Conservation (phyloP, 2,888 invertebrate species). For the Scaptodrosophila latifasciaeformis region DNA sequence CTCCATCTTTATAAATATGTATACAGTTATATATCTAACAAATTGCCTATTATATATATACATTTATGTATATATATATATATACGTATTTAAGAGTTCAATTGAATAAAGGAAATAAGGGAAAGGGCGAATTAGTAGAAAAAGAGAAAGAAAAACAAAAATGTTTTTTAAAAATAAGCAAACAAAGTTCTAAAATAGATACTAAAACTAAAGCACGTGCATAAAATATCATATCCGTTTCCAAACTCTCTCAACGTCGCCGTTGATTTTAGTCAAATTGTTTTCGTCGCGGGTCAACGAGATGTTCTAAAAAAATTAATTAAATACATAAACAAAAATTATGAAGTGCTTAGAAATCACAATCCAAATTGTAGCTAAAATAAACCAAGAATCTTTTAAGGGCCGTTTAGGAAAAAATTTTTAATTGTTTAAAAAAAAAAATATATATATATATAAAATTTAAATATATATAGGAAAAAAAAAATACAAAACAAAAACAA, state of each 20-base stretch:
- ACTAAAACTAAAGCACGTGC: too few species aligned
- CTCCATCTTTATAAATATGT: conserved; percentile 10
- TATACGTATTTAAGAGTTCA: conserved; percentile 13
- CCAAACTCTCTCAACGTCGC: conserved; percentile 52
- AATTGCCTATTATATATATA: conserved; percentile 28
- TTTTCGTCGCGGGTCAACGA: conserved; percentile 28
- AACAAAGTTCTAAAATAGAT: conserved; percentile 42
- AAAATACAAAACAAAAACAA: conserved; percentile 13
- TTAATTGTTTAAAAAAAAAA: conserved; percentile 18
- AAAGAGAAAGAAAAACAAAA: conserved; percentile 29
- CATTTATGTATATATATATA: conserved; percentile 15
- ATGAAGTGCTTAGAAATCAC: conserved; percentile 7
- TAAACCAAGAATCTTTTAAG: conserved; percentile 42
- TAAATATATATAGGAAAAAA: conserved; percentile 8
- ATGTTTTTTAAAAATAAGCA: conserved; percentile 17
- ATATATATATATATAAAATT: conserved; percentile 2
- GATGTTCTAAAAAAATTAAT: conserved; percentile 25
- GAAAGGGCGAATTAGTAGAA: conserved; percentile 20
- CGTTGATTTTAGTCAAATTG: conserved; percentile 69
- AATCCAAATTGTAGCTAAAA: conserved; percentile 23
- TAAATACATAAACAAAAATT: conserved; percentile 4
- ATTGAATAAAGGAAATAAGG: conserved; percentile 1
- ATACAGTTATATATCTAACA: conserved; percentile 11
- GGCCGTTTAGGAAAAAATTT: conserved; percentile 18
- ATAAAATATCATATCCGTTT: conserved; percentile 66